These are phyloP conservation scores for Serripes groenlandicus DNA, from an alignment of 2,888 invertebrate genomes.

Conservation along the genomic window DNA sequence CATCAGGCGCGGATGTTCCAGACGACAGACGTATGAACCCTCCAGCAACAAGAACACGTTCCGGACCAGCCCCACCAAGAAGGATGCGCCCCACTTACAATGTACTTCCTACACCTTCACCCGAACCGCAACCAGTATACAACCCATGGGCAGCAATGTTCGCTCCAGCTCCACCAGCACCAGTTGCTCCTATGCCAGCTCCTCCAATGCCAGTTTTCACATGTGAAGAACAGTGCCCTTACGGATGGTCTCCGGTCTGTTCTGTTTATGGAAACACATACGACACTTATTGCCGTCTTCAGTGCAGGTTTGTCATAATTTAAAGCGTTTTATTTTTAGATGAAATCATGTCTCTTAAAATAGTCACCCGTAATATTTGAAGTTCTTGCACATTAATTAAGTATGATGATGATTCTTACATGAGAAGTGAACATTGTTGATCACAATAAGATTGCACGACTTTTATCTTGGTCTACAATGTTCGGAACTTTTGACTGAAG, in stretches of 20 bases:
- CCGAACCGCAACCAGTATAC: neutral
- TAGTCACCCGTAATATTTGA: too few species aligned
- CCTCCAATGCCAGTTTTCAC: neutral
- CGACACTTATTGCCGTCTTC: constrained; percentile 41
- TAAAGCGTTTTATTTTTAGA: too few species aligned
- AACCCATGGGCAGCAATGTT: constrained; percentile 9
- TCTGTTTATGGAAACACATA: constrained; percentile 43
- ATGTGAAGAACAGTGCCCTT: constrained; percentile 24
- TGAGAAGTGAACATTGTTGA: too few species aligned
- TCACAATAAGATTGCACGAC: too few species aligned
- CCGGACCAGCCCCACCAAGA: constrained; percentile 11
- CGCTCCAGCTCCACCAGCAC: constrained; percentile 4
- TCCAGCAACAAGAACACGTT: constrained; percentile 18
- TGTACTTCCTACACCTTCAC: neutral
- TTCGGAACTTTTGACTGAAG: too few species aligned
- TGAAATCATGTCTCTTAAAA: too few species aligned
- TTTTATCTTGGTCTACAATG: too few species aligned
- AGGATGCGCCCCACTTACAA: neutral
- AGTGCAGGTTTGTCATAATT: constrained; percentile 49
- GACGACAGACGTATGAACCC: constrained; percentile 24
- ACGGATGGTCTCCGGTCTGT: constrained; percentile 33
- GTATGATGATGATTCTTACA: too few species aligned
- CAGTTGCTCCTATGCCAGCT: constrained; percentile 28
- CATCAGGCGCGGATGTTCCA: constrained; percentile 18
- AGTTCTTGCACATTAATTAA: too few species aligned